Evolutionary conservation across 2,797 vertebrate genomes (phyloP).

Genomic region (Acanthis flammea): DNA sequence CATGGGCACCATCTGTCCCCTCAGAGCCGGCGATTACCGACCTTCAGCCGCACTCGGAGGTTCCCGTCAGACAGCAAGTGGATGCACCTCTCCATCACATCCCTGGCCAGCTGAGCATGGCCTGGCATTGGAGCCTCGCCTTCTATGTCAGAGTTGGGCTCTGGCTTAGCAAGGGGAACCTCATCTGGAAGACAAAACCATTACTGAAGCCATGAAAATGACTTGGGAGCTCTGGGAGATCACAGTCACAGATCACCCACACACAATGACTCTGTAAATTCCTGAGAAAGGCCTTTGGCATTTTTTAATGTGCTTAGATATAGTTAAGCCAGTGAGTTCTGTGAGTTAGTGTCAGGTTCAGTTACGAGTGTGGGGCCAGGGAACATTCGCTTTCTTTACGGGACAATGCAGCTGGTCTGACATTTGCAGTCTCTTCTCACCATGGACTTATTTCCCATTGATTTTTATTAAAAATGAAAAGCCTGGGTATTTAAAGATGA

Average conservation of each 20-base stretch:
- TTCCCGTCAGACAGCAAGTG: slow-evolving; percentile 85
- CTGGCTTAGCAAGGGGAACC: neutral
- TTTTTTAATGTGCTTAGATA: neutral
- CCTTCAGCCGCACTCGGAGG: slow-evolving; percentile 86
- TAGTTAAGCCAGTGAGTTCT: neutral
- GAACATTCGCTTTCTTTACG: neutral
- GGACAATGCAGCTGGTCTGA: slow-evolving; percentile 13
- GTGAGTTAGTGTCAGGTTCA: neutral
- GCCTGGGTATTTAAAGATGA: slow-evolving; percentile 36
- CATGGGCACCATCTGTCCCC: neutral
- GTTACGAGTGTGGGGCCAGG: neutral
- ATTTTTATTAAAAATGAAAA: slow-evolving; percentile 52
- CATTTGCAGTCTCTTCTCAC: slow-evolving; percentile 29
- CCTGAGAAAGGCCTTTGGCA: neutral
- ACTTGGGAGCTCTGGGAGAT: neutral
- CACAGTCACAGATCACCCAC: neutral
- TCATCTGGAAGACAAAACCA: slow-evolving; percentile 59
- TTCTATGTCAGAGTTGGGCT: slow-evolving; percentile 8
- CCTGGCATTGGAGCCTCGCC: slow-evolving; percentile 77
- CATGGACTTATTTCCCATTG: slow-evolving; percentile 9
- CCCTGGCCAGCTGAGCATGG: slow-evolving; percentile 83
- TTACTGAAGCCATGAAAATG: neutral
- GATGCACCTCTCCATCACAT: slow-evolving; percentile 88
- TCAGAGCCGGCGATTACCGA: neutral
- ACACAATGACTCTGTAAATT: neutral